These are phyloP conservation scores for Tragelaphus imberbis DNA, from an alignment of 2,113 vertebrate species.

Conservation along the genomic window DNA sequence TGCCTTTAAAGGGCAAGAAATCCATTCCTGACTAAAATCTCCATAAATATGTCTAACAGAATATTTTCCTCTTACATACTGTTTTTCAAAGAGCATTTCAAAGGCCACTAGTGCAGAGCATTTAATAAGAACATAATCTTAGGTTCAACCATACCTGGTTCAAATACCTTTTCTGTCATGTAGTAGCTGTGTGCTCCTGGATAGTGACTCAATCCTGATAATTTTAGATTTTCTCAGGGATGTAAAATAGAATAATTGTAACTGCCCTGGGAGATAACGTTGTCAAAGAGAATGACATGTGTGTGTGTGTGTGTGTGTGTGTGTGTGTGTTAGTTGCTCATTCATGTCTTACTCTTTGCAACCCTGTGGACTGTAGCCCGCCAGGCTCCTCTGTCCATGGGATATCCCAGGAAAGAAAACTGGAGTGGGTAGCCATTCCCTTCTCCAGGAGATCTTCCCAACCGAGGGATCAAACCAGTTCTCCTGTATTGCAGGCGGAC, in stretches of 20 bases:
- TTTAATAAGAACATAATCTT: neutral
- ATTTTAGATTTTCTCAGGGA: neutral
- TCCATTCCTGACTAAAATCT: constrained; percentile 37
- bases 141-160: neutral
- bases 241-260: neutral
- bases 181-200: neutral
- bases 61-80: constrained; percentile 12
- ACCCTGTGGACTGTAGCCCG: neutral
- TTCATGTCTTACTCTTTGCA: rapidly evolving
- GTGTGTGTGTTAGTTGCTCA: neutral
- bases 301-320: neutral
- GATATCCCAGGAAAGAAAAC: neutral
- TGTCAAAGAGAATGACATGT: neutral
- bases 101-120: neutral
- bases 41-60: constrained; percentile 8
- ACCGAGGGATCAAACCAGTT: neutral
- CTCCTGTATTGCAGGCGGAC: neutral
- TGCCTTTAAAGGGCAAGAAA: constrained; percentile 47
- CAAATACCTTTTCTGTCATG: neutral
- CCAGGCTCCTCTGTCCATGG: neutral
- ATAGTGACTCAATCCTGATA: neutral
- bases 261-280: neutral
- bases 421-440: neutral
- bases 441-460: neutral
- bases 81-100: constrained; percentile 35